Percentiles rank a stretch among this genome's conserved stretches.
phyloP scores from a whole-genome alignment of 1,140 invertebrate species.

The Luehdorfia chinensis region DNA sequence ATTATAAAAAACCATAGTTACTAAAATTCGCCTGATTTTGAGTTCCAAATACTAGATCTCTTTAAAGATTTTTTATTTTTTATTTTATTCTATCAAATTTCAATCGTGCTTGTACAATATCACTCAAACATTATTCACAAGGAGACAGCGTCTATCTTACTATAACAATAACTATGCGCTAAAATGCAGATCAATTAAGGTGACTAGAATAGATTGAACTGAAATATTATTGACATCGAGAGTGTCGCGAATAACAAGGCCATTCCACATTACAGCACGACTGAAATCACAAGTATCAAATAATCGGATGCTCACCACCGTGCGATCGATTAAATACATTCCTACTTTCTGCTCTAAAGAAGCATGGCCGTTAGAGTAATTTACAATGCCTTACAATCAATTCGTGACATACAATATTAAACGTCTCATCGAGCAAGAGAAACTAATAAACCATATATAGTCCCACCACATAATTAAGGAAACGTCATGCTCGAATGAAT shows the following conservation, averaged over 20 bases:
- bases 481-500: slow-evolving; percentile 67
- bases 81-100: too few species aligned
- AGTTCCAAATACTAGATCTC: too few species aligned
- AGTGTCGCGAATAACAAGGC: slow-evolving; percentile 42
- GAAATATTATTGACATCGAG: slow-evolving; percentile 50
- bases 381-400: slow-evolving; percentile 55
- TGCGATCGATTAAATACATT: slow-evolving; percentile 44
- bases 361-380: slow-evolving; percentile 55
- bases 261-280: slow-evolving; percentile 61
- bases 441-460: slow-evolving; percentile 53
- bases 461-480: slow-evolving; percentile 68
- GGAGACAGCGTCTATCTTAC: slow-evolving; percentile 46
- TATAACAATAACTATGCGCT: slow-evolving; percentile 47
- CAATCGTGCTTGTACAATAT: too few species aligned
- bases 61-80: too few species aligned
- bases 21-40: too few species aligned
- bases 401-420: slow-evolving; percentile 40
- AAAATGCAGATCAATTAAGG: slow-evolving; percentile 47
- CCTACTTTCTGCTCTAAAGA: slow-evolving; percentile 57
- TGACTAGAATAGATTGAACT: slow-evolving; percentile 29
- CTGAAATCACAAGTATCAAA: slow-evolving; percentile 34
- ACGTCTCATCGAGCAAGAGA: slow-evolving; percentile 56
- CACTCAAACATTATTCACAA: slow-evolving; percentile 39
- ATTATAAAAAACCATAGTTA: too few species aligned
- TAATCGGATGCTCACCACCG: slow-evolving; percentile 41